Evolutionary conservation across 2,113 vertebrate species (phyloP), one percentile per base, ranked within the genome.

Genomic region (Hippocampus mohnikei): DNA sequence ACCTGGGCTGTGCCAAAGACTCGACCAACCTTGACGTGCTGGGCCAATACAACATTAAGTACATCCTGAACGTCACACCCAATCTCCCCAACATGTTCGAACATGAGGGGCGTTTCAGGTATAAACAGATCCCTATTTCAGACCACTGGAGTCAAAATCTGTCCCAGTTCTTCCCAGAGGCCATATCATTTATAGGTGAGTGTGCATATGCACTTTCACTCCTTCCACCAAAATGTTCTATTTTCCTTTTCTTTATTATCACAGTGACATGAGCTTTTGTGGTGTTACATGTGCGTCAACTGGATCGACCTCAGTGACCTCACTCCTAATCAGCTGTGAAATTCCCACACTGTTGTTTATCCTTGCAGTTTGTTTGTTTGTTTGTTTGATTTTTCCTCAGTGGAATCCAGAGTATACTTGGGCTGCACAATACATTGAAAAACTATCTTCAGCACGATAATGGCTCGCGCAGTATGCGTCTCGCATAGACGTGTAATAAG

Each of bases 121-220:
- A 96, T 91, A 96, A 96, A 84, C 94, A 96, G 89, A 96, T 95
- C 71, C 95, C 95, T 72, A 96, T 95, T 84, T 95, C 94, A 0
- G 94, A 96, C 81, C 95, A 95, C 88, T 96, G 95, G 95, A 96
- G 94, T 85, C 94, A 95, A 84, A 95, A 96, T 73, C 82, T 96
- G 79, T 94, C 94, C 18, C 94, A 94, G 89, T 96, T 95, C 90
- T 96, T 96, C 76, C 95, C 95, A 0, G 95, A 96, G 74, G 95
- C 94, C 67, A 95, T 95, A 61, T 90, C 92, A 0, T 96, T 96
- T 85, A 96, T 95, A 46, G 95, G 95, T 96, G 81, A 94, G 94
- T 91, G 21, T 55, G 6, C 68, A 60, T 27, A 37, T 21, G 8
- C 33, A 33, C 20, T 10, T 10, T 11, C 12, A 25, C 41, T 9